Evolutionary conservation across 2,888 invertebrate genomes (phyloP).

Genomic region (Philonicus albiceps): DNA sequence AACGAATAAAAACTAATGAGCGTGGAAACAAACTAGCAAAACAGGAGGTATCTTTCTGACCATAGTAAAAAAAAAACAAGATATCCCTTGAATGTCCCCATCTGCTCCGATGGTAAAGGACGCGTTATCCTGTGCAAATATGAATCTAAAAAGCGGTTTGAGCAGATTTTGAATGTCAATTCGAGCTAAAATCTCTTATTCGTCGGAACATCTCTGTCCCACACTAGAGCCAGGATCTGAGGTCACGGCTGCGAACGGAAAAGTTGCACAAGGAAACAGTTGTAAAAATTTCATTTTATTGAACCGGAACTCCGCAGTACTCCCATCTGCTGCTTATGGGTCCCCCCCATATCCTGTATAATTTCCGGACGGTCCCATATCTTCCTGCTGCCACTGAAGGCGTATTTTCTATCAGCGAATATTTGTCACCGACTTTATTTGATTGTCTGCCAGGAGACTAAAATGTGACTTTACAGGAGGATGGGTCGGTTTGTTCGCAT

Average conservation of each 20-base stretch:
- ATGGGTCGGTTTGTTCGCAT: background rate
- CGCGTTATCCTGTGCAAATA: background rate
- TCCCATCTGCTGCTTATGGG: slow-evolving; percentile 25
- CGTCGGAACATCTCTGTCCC: background rate
- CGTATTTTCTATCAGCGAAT: background rate
- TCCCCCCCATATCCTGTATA: slow-evolving; percentile 5
- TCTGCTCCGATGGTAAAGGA: background rate
- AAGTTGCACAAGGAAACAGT: background rate
- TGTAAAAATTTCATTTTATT: slow-evolving; percentile 19
- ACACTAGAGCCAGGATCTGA: background rate
- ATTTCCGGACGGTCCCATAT: slow-evolving; percentile 19
- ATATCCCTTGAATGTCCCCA: background rate
- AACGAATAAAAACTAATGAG: background rate
- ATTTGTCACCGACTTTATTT: slow-evolving; percentile 20
- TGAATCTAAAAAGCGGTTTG: background rate
- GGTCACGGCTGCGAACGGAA: background rate
- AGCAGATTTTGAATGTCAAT: background rate
- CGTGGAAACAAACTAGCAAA: background rate
- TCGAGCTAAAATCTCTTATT: background rate
- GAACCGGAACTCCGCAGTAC: background rate
- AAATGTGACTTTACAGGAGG: background rate
- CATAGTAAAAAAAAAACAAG: background rate
- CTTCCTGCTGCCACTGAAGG: slow-evolving; percentile 17
- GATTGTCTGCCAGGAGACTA: background rate
- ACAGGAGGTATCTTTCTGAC: background rate